These are phyloP conservation scores for Ennomos quercinarius DNA, from an alignment of 2,888 invertebrate species.

Conservation along the genomic window DNA sequence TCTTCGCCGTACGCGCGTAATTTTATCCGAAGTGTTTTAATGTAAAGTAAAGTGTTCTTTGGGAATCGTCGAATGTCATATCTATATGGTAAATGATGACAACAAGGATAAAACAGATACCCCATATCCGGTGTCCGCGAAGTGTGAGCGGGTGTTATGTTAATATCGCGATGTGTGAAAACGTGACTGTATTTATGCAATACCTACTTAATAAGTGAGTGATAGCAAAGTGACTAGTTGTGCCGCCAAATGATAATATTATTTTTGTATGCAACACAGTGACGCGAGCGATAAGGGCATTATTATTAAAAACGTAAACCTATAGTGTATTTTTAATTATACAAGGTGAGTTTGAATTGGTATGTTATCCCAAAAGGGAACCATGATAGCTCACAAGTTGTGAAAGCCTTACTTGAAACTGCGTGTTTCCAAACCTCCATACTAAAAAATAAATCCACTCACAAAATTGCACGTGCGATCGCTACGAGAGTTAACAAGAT, in stretches of 20 bases:
- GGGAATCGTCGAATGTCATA: constrained; percentile 1
- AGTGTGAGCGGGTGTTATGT: constrained; percentile 61
- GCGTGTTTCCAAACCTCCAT: too few species aligned
- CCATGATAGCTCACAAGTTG: too few species aligned
- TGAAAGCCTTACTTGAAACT: too few species aligned
- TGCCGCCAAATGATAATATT: constrained; percentile 48
- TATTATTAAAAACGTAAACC: background rate
- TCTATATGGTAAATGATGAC: background rate
- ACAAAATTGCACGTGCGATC: too few species aligned
- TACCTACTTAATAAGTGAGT: constrained; percentile 58
- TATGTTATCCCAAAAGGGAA: too few species aligned
- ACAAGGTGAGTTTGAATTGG: too few species aligned
- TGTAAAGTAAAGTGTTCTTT: too few species aligned
- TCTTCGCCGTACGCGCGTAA: too few species aligned
- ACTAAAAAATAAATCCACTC: too few species aligned
- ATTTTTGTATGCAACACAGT: constrained; percentile 62
- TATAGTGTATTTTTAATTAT: too few species aligned
- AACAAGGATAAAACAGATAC: background rate
- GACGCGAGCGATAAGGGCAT: constrained; percentile 3
- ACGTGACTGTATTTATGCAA: constrained; percentile 60
- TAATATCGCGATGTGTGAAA: constrained; percentile 58
- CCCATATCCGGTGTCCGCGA: constrained; percentile 19
- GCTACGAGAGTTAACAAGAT: too few species aligned
- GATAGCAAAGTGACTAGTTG: constrained; percentile 72
- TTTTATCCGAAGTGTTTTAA: too few species aligned